Evolutionary conservation across 2,113 vertebrate genomes (phyloP).

Genomic region (Bungarus multicinctus): DNA sequence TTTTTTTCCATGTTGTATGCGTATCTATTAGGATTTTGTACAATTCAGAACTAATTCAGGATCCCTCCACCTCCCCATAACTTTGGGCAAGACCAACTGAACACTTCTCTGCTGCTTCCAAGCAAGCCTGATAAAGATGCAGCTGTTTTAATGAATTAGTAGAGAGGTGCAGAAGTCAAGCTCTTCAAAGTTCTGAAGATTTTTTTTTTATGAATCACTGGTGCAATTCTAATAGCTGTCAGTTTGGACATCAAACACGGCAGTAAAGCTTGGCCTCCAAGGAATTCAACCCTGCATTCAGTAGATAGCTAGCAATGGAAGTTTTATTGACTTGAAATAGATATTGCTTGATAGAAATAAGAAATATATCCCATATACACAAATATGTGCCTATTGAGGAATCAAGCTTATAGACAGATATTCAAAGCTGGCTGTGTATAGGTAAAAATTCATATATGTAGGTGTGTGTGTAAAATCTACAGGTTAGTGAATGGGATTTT

Average conservation of each 20-base stretch:
- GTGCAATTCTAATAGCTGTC: not conserved
- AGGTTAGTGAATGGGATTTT: not conserved
- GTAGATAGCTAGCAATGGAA: not conserved
- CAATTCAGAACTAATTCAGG: too few relatives aligned
- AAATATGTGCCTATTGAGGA: not conserved
- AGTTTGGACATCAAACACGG: not conserved
- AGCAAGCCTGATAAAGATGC: not conserved
- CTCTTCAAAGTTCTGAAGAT: not conserved
- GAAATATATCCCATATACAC: not conserved
- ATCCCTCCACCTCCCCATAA: not conserved
- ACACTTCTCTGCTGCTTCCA: not conserved
- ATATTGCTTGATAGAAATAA: not conserved
- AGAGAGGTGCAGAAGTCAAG: not conserved
- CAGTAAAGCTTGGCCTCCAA: not conserved
- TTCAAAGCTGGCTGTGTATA: not conserved
- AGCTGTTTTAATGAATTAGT: not conserved
- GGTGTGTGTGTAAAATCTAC: not conserved
- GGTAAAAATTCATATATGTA: not conserved
- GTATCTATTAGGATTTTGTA: not conserved
- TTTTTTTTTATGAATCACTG: not conserved
- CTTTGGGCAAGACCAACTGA: not conserved
- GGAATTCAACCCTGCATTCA: not conserved
- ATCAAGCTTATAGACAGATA: not conserved
- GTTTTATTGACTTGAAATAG: not conserved
- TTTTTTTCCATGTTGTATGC: not conserved